These are phyloP conservation scores for Hydrozoanthus gracilis DNA, from an alignment of 92 coral and sea anemone genomes.

Conservation along the genomic window DNA sequence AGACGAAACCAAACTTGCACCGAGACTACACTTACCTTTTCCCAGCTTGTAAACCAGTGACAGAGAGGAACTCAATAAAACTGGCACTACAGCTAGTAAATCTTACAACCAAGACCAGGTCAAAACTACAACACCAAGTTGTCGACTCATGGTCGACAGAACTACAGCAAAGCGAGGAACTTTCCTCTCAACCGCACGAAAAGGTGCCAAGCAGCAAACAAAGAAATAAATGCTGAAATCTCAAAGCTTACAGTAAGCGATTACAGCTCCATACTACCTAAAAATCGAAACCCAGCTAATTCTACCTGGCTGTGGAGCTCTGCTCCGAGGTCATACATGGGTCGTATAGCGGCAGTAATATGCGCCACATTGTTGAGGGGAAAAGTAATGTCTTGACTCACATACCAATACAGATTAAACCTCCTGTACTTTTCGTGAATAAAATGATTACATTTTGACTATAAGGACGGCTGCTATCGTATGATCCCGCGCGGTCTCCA, in stretches of 20 bases:
- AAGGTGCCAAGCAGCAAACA: not conserved
- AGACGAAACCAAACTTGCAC: not conserved
- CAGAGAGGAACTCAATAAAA: conserved; percentile 50
- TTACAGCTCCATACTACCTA: not conserved
- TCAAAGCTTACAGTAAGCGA: too few species aligned
- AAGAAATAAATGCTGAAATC: not conserved
- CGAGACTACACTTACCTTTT: not conserved
- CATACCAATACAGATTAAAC: too few species aligned
- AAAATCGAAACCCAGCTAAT: not conserved
- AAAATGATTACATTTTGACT: too few species aligned
- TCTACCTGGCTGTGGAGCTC: too few species aligned
- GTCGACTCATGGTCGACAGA: not conserved
- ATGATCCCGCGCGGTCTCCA: too few species aligned
- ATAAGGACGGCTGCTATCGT: too few species aligned
- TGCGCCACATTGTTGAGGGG: not conserved
- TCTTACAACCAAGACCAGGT: conserved; percentile 34
- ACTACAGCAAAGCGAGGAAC: too few species aligned
- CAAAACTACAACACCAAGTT: conserved; percentile 3
- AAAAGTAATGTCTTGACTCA: not conserved
- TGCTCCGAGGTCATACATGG: too few species aligned
- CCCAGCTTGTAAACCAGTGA: conserved; percentile 33
- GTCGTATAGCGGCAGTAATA: not conserved
- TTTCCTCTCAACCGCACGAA: too few species aligned
- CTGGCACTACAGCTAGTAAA: conserved; percentile 47
- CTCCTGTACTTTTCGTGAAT: too few species aligned